Evolutionary conservation across 2,888 invertebrate genomes (phyloP).

Genomic region (Melanotus villosus): DNA sequence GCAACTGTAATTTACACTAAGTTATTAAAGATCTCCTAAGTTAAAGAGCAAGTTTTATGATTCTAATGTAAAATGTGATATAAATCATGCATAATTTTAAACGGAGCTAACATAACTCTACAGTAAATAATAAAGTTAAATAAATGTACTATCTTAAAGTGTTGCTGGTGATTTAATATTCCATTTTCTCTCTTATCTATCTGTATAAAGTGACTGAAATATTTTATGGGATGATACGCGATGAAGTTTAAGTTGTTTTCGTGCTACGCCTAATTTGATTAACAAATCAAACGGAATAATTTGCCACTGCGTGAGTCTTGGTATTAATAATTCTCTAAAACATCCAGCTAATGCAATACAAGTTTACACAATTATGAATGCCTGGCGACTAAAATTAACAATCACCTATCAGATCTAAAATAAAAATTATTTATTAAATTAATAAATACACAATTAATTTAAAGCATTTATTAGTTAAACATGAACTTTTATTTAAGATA

Average conservation of each 20-base stretch:
- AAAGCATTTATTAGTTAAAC: no score
- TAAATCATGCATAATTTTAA: neutral
- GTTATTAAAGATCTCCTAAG: no score
- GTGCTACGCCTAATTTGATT: slow-evolving; percentile 35
- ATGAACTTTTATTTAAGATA: no score
- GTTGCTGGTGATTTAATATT: slow-evolving; percentile 20
- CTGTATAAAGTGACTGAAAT: slow-evolving; percentile 10
- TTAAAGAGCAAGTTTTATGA: neutral
- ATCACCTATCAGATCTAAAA: no score
- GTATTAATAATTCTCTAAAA: slow-evolving; percentile 34
- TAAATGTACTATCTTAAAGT: slow-evolving; percentile 16
- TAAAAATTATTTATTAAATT: no score
- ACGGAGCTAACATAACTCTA: neutral
- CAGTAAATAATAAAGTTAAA: slow-evolving; percentile 21
- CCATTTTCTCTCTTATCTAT: slow-evolving; percentile 20
- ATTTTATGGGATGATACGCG: slow-evolving; percentile 22
- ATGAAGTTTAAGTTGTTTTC: slow-evolving; percentile 35
- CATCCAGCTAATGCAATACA: slow-evolving; percentile 10
- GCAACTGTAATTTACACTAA: no score
- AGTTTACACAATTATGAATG: neutral
- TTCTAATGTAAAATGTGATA: neutral
- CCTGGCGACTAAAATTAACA: neutral
- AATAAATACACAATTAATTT: no score
- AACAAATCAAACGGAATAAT: slow-evolving; percentile 42
- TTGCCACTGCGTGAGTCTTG: slow-evolving; percentile 18